Evolutionary conservation across 2,113 vertebrate species (phyloP), one percentile per base, ranked within the genome.

Genomic region (Platysternon megacephalum): DNA sequence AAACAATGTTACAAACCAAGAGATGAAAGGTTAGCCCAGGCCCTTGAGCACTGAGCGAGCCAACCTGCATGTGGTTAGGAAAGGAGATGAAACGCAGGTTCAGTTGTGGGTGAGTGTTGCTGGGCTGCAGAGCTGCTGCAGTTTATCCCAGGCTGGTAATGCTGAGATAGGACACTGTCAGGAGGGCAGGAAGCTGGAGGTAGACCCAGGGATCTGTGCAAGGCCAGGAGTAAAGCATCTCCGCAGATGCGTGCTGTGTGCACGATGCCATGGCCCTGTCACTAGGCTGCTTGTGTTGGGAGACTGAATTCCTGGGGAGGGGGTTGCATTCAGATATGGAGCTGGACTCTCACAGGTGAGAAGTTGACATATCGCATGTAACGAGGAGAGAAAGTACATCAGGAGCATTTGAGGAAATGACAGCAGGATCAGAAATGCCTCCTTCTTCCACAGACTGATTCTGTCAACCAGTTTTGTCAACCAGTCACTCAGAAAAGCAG

Each of bases 321-420:
- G 82, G 56, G 0, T 12, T 82, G 19, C 0, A 26, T 0, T 82
- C 56, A 88, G 93, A 84, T 92, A 94, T 95, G 58, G 61, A 91
- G 88, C 0, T 46, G 89, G 55, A 12, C 97, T 88, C 88, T 91
- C 65, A 11, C 68, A 83, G 93, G 96, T 88, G 88, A 97, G 95
- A 85, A 91, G 93, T 83, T 97, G 97, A 96, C 89, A 96, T 35
- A 91, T 95, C 32, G 0, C 48, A 46, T 88, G 93, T 97, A 98
- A 97, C 96, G 96, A 97, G 97, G 96, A 97, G 87, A 98, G 97
- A 97, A 98, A 97, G 95, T 19, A 88, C 96, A 96, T 97, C 96
- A 96, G 91, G 91, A 93, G 96, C 97, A 16, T 92, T 98, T 97
- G 97, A 92, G 91, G 86, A 61, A 95, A 93, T 95, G 97, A 98